A percentile compares a stretch with the other conserved stretches of the same genome.
Conservation (phyloP, 2,797 vertebrate genomes). For the Prionace glauca region DNA sequence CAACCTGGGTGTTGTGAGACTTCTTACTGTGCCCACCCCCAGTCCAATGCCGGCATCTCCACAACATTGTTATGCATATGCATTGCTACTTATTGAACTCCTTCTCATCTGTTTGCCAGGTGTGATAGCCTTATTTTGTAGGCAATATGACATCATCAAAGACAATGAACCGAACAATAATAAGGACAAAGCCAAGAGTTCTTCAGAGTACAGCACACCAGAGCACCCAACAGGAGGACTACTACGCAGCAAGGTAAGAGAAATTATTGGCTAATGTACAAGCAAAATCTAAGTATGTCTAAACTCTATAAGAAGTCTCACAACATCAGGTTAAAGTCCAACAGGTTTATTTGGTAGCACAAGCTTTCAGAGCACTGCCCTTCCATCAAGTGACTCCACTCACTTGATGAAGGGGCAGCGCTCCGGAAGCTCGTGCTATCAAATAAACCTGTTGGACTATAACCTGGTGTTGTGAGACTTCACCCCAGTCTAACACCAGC, state of each 20-base stretch:
- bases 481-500: too few species aligned
- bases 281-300: neutral
- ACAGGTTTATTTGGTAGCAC: too few species aligned
- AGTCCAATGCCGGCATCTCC: too few species aligned
- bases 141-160: constrained; percentile 96
- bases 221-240: constrained; percentile 87
- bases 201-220: constrained; percentile 89
- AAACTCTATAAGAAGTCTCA: neutral
- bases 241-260: constrained; percentile 86
- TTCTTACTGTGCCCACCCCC: too few species aligned
- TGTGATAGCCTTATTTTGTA: constrained; percentile 92
- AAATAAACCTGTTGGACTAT: too few species aligned
- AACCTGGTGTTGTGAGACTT: too few species aligned
- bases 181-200: constrained; percentile 93
- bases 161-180: constrained; percentile 94
- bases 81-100: neutral
- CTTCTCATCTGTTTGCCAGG: constrained; percentile 55
- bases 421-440: too few species aligned
- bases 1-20: too few species aligned
- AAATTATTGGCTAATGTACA: constrained; percentile 49
- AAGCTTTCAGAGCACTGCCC: too few species aligned
- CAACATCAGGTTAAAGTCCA: too few species aligned
- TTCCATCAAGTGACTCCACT: too few species aligned
- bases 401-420: too few species aligned
- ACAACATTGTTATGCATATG: neutral